Base-by-base conservation (phyloP, 2,797 vertebrate genomes). In the Aythya fuligula region DNA sequence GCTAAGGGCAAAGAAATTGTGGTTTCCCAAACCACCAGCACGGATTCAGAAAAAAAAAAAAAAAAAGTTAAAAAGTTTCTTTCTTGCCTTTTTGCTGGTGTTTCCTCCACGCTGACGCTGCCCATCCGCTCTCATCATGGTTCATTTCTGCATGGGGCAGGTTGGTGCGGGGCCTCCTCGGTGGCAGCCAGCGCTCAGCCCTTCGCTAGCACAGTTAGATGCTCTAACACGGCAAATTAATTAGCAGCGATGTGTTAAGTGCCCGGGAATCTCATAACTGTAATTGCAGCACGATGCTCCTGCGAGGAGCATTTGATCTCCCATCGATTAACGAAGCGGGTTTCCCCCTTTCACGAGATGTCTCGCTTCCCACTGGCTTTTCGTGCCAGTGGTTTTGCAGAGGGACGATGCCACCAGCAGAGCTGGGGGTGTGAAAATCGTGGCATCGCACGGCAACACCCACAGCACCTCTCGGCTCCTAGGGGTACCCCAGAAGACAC, bases 191-290 rank as follows among this genome's bases (percentile, higher is more conserved):
- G 3, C 4, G 6, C 21, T 58, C 73, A 85, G 25, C 74, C 67
- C 87, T 88, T 82, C 47, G 87, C 83, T 53, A 16, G 51, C 51
- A 27, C 51, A 28, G 51, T 27, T 8, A 58, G 89, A 9, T 45
- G 8, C 61, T 28, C 49, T 56, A 66, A 81, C 62, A 60, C 69
- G 43, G 91, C 67, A 45, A 75, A 91, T 95, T 90, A 91, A 94
- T 94, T 91, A 87, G 87, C 54, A 49, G 90, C 8, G 13, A 69
- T 53, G 80, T 49, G 92, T 87, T 95, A 89, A 95, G 77, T 28
- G 76, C 72, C 69, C 36, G 27, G 3, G 38, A 61, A 72, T 91
- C 85, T 76, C 61, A 2, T 70, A 49, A 38, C 61, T 19, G 32
- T 86, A 73, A 92, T 57, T 75, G 75, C 58, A 6, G 6, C 1